Evolutionary conservation across 1,140 invertebrate species (phyloP), one percentile per base, ranked within the genome.

Genomic region (Trichonephila inaurata): DNA sequence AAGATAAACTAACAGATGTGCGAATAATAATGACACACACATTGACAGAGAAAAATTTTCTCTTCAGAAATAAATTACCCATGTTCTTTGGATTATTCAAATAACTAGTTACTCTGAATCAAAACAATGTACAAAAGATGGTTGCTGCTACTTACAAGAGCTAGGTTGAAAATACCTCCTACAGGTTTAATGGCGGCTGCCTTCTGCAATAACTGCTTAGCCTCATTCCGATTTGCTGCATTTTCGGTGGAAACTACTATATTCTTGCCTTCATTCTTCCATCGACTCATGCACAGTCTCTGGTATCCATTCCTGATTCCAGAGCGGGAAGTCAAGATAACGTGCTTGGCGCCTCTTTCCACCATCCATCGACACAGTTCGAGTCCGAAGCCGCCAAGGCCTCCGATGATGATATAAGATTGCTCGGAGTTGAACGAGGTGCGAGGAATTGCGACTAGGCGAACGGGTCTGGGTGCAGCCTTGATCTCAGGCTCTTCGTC

Each of bases 121-220:
- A 40, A 40, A 40, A 40, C 33, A 40, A 40, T 4, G 33, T 40
- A 4, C 33, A 40, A 40, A 4, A 40, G 33, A 1, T 40, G 33
- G 21, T 24, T 28, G 16, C 14, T 64, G 28, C 21, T 72, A 93
- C 77, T 91, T 93, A 94, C 94, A n/a, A 93, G 44, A n/a, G 99
- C 99, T 93, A 99, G 96, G 96, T 99, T 98, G 96, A 99, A 99
- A 82, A 99, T 97, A 92, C 98, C 99, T 88, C 98, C 99, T 93
- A 99, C 97, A 10, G 98, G 97, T 16, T 97, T 98, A 60, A 98
- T 95, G 24, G 96, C 96, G 8, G 91, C 64, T n/a, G 89, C 85
- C 62, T 66, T 28, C 28, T 97, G 96, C 28, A 99, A 95, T 14
- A 99, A 96, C 89, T 97, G 96, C 94, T 96, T 96, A 12, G 98